These are phyloP conservation scores for Drosophila rubida DNA, from an alignment of 2,888 invertebrate genomes.

Conservation along the genomic window DNA sequence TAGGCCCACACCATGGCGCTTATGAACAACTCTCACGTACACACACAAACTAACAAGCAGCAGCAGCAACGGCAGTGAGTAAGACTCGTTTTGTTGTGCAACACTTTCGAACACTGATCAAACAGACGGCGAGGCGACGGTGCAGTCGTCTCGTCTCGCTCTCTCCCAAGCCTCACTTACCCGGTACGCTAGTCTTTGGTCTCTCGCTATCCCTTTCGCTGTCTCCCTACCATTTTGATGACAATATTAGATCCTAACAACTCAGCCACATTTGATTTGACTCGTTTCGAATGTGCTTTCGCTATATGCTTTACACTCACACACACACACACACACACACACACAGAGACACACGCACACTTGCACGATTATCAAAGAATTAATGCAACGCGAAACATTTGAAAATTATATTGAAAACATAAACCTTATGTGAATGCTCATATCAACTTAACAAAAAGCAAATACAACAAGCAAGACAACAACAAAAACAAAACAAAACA, in stretches of 20 bases:
- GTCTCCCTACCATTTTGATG: slow-evolving; percentile 60
- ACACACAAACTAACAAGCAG: slow-evolving; percentile 17
- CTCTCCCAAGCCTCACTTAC: background rate
- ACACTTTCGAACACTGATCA: no score
- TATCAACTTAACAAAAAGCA: slow-evolving; percentile 65
- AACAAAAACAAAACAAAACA: slow-evolving; percentile 33
- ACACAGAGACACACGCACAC: slow-evolving; percentile 18
- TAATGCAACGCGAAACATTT: background rate
- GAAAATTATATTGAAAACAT: slow-evolving; percentile 36
- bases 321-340: slow-evolving; percentile 21
- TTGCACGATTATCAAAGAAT: slow-evolving; percentile 3
- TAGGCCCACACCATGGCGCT: slow-evolving; percentile 74
- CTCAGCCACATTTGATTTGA: slow-evolving; percentile 34
- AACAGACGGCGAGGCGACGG: no score
- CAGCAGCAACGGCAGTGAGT: slow-evolving; percentile 30
- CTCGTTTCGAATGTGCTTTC: slow-evolving; percentile 43
- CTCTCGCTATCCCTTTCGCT: background rate
- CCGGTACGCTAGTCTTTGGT: background rate
- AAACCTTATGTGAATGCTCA: slow-evolving; percentile 75
- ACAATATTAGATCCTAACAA: slow-evolving; percentile 75
- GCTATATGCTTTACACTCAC: slow-evolving; percentile 34
- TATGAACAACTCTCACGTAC: slow-evolving; percentile 60
- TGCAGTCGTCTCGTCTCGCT: no score
- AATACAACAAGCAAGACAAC: slow-evolving; percentile 23
- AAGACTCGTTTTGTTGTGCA: no score